Base-by-base conservation (phyloP, 2,888 invertebrate genomes). In the Ctena decussata region DNA sequence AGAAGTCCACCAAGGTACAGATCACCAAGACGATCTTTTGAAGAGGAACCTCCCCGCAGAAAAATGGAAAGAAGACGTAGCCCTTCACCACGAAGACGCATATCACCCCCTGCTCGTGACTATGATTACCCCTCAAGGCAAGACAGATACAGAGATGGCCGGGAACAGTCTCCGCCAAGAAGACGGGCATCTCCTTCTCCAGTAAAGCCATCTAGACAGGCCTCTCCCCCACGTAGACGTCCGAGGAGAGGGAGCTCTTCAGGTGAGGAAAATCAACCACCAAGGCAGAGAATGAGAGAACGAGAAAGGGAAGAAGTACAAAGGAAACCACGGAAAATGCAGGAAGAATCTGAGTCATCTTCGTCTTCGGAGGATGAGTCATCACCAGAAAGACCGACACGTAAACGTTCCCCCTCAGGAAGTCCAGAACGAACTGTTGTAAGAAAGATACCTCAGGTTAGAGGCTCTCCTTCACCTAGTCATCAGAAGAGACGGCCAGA, bases 351-450 rank as follows among this genome's bases (percentile, higher is more conserved):
- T 6, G 69, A 80, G 6, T 83, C 83, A 21, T 76, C 78, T 18
- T 85, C 84, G 30, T 83, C 85, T 27, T 75, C 77, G 5, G 78
- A 75, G 21, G 85, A 87, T 0, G 82, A 82, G 24, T 89, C 89
- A 1, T 85, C 87, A 18, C 85, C 86, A 32, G 83, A 84, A 44
- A 80, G 85, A 80, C 76, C 74, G n/a, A 53, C 83, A 74, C 76
- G 70, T 41, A 85, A 77, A 60, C 71, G 37, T 24, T 35, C 65
- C 32, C 65, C 65, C 18, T 65, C 65, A 2, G 30, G 8, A 12
- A 65, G 65, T 35, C 65, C 6, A 35, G 65, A 65, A 65, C 32
- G 65, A 35, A 65, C 75, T 72, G 78, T 75, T 57, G 75, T 79
- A 77, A 76, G 71, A 39, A 86, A 89, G 83, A 75, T 82, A 82